Conservation (phyloP, 2,113 vertebrate species). For the Oxygymnocypris stewartii region DNA sequence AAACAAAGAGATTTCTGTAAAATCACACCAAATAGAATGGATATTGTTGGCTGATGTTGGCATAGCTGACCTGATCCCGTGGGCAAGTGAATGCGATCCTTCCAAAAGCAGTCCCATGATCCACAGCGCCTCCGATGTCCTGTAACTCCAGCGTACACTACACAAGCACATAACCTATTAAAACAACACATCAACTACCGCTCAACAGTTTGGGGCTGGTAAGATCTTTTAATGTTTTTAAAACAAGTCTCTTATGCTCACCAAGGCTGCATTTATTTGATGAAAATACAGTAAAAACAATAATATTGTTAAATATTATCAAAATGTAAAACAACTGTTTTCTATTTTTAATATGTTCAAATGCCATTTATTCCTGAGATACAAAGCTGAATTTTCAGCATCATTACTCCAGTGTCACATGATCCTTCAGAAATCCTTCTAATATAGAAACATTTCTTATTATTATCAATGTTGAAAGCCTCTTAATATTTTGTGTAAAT, state of each 20-base stretch:
- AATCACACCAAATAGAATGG: background rate
- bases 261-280: background rate
- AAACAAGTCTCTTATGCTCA: background rate
- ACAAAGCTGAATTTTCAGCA: too few relatives aligned
- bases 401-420: background rate
- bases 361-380: background rate
- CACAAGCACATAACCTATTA: background rate
- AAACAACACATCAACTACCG: background rate
- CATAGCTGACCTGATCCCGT: constrained; percentile 79
- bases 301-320: background rate
- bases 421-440: background rate
- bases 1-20: constrained; percentile 3
- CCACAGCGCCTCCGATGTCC: constrained; percentile 73
- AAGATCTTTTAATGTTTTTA: background rate
- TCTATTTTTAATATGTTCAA: background rate
- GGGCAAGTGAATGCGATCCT: constrained; percentile 95
- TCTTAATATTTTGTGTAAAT: background rate
- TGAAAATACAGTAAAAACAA: background rate
- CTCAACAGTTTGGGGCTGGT: background rate
- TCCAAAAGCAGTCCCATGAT: constrained; percentile 91
- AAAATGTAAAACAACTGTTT: background rate
- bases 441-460: background rate
- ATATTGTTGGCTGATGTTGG: background rate
- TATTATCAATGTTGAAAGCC: background rate
- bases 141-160: constrained; percentile 91